These are phyloP conservation scores for Lepidurus packardi DNA, from an alignment of 1,140 invertebrate species.

Conservation along the genomic window DNA sequence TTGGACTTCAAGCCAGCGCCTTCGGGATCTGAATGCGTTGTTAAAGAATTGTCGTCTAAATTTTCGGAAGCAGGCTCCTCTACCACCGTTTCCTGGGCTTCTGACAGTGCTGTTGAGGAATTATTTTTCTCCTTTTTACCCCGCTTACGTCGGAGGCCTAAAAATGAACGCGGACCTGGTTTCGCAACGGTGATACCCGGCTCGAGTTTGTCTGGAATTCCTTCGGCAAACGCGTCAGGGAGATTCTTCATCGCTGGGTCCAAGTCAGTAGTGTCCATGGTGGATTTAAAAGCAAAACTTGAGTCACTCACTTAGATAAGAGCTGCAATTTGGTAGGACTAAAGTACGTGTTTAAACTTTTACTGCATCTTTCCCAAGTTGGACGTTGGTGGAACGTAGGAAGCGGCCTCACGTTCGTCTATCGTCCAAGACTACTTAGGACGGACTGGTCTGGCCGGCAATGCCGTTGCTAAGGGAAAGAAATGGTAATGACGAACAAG, in stretches of 20 bases:
- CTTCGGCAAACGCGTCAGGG: not conserved
- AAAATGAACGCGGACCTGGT: conserved; percentile 1
- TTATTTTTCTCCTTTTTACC: not conserved
- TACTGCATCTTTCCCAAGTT: not conserved
- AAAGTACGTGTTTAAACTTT: not conserved
- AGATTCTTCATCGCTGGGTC: not conserved
- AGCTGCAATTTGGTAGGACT: not conserved
- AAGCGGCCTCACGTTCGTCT: not conserved
- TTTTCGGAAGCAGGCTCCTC: not conserved
- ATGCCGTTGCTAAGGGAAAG: not conserved
- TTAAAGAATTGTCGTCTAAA: not conserved
- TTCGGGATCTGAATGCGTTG: conserved; percentile 4
- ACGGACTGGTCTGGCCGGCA: not conserved
- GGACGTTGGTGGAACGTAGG: not conserved
- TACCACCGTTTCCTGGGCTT: not conserved
- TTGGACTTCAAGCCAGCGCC: not conserved
- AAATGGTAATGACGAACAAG: not conserved
- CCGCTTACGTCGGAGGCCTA: not conserved
- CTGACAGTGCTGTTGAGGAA: not conserved
- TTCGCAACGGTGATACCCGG: not conserved
- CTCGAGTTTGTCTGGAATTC: not conserved
- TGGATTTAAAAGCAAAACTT: not conserved
- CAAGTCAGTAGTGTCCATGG: conserved; percentile 9
- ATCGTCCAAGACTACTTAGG: not conserved
- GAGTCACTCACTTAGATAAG: not conserved